These are phyloP conservation scores for Luscinia luscinia DNA, from an alignment of 2,797 vertebrate species.

Conservation along the genomic window DNA sequence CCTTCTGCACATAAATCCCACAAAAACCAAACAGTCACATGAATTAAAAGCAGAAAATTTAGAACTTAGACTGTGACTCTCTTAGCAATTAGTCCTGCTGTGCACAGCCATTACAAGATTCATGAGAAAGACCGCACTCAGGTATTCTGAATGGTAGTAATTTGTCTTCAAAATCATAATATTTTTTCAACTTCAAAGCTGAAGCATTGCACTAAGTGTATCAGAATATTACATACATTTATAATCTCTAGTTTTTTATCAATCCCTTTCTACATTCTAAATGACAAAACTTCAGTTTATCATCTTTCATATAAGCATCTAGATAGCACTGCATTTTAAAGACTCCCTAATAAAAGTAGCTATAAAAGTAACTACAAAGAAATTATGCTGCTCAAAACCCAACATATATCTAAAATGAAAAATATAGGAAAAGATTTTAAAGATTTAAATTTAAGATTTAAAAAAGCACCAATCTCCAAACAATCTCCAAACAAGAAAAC, in stretches of 20 bases:
- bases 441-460: neutral
- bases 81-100: neutral
- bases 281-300: neutral
- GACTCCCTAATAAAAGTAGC: neutral
- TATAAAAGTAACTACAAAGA: neutral
- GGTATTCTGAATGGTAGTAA: neutral
- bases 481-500: neutral
- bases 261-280: neutral
- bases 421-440: neutral
- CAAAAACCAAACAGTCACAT: neutral
- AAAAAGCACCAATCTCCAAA: neutral
- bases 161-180: neutral
- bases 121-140: neutral
- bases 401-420: neutral
- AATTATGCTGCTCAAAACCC: neutral
- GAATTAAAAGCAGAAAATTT: constrained; percentile 16
- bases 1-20: neutral
- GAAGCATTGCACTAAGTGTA: neutral
- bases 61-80: neutral
- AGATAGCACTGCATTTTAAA: neutral
- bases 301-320: neutral
- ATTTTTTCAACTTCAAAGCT: neutral
- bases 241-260: neutral
- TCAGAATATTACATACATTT: neutral
- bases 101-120: neutral